Base-by-base conservation (phyloP, 2,797 vertebrate genomes). In the Echeneis naucrates region DNA sequence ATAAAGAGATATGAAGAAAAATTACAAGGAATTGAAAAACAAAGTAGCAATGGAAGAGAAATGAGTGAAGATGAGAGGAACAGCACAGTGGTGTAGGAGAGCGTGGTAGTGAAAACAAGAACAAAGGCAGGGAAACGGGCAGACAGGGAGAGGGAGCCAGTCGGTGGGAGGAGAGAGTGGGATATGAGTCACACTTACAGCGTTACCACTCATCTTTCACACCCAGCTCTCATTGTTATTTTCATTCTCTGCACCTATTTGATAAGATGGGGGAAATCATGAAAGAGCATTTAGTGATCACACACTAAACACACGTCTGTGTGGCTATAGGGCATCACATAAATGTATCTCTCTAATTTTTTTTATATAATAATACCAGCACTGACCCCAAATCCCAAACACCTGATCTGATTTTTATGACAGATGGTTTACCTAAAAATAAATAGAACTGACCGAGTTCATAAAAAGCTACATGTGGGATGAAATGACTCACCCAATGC, bases 351-450 rank as follows among this genome's bases (percentile, higher is more conserved):
- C 19, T 23, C 42, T 48, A 26, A 67, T 63, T 50, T n/a, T n/a
- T 26, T 26, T 68, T 10, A 68, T 47, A 50, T 14, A 71, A 58
- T 57, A 69, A 79, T 60, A 64, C 38, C 23, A 60, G 30, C 47
- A 47, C 35, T 40, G 62, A 42, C 23, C 30, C 35, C 16, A 54
- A 72, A 85, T 75, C 48, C 62, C 44, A 60, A 65, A 47, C 50
- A 71, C 40, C 26, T 51, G 32, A 75, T 78, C 75, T 72, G 1
- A 27, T 64, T 68, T 72, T 56, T 58, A 61, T 68, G 78, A 75
- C 87, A 91, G 88, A 91, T 89, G 88, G 85, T 68, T 81, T 21
- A 47, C 14, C 83, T 87, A 85, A 85, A 89, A 89, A 90, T 88
- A 91, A 82, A 80, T 35, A 35, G 54, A 71, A 75, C 69, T 69